phyloP scores from a whole-genome alignment of 1,140 invertebrate genomes.

The Drosophila miranda region DNA sequence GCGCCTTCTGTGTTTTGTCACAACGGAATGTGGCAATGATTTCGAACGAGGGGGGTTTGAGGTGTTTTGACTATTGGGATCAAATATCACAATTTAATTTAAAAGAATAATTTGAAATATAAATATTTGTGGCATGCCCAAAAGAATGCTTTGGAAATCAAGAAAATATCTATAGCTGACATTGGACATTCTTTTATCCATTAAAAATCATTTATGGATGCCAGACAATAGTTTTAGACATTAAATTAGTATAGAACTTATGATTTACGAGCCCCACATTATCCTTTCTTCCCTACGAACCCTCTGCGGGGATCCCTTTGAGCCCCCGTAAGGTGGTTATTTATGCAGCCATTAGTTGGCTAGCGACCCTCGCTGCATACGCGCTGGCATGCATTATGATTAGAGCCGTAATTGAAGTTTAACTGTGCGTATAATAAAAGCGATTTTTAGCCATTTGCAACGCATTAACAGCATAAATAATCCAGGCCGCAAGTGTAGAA shows the following conservation, averaged over 20 bases:
- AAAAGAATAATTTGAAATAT: background rate
- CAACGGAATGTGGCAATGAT: slow-evolving; percentile 49
- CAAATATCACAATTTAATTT: too few species aligned
- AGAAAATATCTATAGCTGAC: too few species aligned
- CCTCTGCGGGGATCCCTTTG: too few species aligned
- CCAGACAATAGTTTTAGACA: too few species aligned
- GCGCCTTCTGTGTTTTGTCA: slow-evolving; percentile 51
- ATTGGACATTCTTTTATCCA: too few species aligned
- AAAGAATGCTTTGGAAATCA: too few species aligned
- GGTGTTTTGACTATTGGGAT: background rate
- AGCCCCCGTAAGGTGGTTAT: background rate
- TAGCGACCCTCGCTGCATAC: slow-evolving; percentile 28
- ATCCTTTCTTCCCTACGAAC: too few species aligned
- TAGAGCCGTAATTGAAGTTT: slow-evolving; percentile 78
- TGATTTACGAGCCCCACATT: too few species aligned
- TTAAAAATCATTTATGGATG: too few species aligned
- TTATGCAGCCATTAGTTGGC: background rate
- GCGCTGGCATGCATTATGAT: slow-evolving; percentile 68
- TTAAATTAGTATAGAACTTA: too few species aligned
- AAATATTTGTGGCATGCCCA: background rate
- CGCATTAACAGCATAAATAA: slow-evolving; percentile 80
- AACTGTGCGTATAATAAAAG: slow-evolving; percentile 81
- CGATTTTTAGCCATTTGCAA: slow-evolving; percentile 80
- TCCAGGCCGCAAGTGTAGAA: slow-evolving; percentile 63
- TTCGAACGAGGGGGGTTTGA: slow-evolving; percentile 32